Evolutionary conservation across 92 coral and sea anemone genomes (phyloP).

Genomic region (Zoanthus solanderi): DNA sequence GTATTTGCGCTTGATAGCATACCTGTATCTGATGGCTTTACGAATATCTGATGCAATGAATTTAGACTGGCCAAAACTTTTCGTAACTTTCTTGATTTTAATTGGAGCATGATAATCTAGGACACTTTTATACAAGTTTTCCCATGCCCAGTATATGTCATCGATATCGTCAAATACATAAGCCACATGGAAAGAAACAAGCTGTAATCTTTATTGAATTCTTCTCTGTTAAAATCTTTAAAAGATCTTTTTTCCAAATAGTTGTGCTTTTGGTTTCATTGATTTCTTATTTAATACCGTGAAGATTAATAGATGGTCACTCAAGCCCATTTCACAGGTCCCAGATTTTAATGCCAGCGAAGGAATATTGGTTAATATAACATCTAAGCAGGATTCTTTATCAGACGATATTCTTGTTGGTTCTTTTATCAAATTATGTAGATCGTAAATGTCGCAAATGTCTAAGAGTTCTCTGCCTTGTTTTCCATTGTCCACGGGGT

Average conservation of each 20-base stretch:
- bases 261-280: too few species aligned
- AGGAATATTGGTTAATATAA: constrained; percentile 44
- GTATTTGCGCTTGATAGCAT: constrained; percentile 37
- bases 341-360: constrained; percentile 44
- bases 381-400: constrained; percentile 33
- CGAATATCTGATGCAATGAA: constrained; percentile 17
- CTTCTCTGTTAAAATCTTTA: too few species aligned
- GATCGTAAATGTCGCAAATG: constrained; percentile 61
- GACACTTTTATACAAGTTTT: not conserved
- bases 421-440: constrained; percentile 38
- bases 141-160: constrained; percentile 40
- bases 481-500: constrained; percentile 56
- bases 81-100: not conserved
- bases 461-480: constrained; percentile 59
- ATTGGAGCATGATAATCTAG: constrained; percentile 14
- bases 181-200: constrained; percentile 1
- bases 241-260: too few species aligned
- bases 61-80: not conserved
- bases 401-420: constrained; percentile 39
- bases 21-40: constrained; percentile 35
- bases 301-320: constrained; percentile 30
- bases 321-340: constrained; percentile 31
- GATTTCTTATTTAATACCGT: too few species aligned
- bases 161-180: constrained; percentile 27
- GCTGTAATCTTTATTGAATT: constrained; percentile 2